phyloP scores from a whole-genome alignment of 37 sponge, comb jelly and placozoan genomes.

The Axinella damicornis region DNA sequence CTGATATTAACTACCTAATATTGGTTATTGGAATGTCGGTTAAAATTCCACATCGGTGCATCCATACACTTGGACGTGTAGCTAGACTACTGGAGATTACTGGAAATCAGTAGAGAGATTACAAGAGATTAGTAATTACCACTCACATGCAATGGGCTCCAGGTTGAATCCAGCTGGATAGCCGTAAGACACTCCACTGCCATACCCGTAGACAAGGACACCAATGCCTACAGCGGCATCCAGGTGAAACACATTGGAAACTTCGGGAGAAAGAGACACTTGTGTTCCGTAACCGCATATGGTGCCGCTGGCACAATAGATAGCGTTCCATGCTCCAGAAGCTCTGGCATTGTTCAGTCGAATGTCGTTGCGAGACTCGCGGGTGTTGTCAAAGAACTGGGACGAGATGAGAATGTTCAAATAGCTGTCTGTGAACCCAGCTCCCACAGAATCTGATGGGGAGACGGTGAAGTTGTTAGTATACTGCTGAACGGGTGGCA shows the following conservation, averaged over 20 bases:
- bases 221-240: conserved; percentile 11
- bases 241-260: conserved; percentile 15
- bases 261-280: conserved; percentile 2
- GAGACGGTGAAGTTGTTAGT: conserved; percentile 21
- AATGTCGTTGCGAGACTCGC: background rate
- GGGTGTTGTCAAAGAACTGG: background rate
- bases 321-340: conserved; percentile 8
- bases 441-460: background rate
- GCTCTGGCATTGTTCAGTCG: background rate
- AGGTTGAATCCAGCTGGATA: conserved; percentile 46
- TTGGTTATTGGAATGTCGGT: no score
- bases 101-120: no score
- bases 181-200: conserved; percentile 39
- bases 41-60: no score
- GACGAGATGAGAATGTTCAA: conserved; percentile 1
- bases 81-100: no score
- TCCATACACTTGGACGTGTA: no score
- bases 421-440: background rate
- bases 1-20: no score
- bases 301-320: background rate
- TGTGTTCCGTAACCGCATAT: conserved; percentile 33
- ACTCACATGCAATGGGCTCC: conserved; percentile 23
- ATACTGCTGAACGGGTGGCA: conserved; percentile 55
- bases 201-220: conserved; percentile 47
- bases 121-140: no score